Percentiles rank a stretch among this genome's conserved stretches.
phyloP scores from a whole-genome alignment of 2,797 vertebrate genomes.

The Sciurus vulgaris region DNA sequence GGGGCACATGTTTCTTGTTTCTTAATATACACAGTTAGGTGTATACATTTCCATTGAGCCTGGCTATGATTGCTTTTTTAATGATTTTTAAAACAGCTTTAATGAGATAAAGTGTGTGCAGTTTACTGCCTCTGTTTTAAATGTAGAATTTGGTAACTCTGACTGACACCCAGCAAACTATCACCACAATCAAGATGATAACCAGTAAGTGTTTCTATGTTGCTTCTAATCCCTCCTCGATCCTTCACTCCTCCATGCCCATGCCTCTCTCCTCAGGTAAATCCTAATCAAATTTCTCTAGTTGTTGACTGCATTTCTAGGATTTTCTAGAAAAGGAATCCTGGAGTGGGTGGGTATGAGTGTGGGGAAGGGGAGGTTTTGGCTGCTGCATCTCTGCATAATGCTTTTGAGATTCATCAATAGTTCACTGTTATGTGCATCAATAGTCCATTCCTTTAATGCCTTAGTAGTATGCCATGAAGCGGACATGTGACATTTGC shows the following conservation, averaged over 20 bases:
- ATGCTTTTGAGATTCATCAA: background rate
- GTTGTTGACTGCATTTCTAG: background rate
- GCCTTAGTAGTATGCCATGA: background rate
- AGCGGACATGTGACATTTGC: background rate
- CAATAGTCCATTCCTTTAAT: background rate
- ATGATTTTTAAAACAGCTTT: background rate
- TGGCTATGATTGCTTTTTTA: background rate
- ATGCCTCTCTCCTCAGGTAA: background rate
- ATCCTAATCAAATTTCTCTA: background rate
- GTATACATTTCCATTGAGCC: background rate
- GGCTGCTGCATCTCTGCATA: background rate
- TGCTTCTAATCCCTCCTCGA: background rate
- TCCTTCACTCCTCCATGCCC: background rate
- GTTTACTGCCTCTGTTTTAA: background rate
- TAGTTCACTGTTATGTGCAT: background rate
- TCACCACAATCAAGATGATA: background rate
- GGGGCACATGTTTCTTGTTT: background rate
- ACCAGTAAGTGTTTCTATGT: background rate
- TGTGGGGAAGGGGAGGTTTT: fast-evolving
- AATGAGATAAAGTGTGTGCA: background rate
- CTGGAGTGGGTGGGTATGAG: background rate
- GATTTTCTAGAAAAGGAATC: background rate
- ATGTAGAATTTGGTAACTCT: background rate
- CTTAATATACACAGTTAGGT: background rate
- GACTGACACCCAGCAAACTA: background rate